Evolutionary conservation across 53 echinoderm and acorn worm genomes (phyloP).

Genomic region (Hippasteria phrygiana): DNA sequence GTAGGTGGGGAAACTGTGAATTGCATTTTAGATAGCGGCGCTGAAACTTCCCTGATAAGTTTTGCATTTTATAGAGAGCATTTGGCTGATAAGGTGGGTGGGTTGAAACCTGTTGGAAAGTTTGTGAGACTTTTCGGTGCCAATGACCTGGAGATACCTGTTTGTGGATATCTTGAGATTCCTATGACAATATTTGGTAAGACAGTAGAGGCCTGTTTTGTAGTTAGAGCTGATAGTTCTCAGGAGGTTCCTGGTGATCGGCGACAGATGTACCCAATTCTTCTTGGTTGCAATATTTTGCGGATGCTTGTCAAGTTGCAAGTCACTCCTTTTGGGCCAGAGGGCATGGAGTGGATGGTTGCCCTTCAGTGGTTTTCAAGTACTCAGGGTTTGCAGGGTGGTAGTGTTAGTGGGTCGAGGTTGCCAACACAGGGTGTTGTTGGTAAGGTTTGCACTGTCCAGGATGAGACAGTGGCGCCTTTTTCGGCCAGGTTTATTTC

Average conservation of each 20-base stretch:
- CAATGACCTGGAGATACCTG: constrained; percentile 24
- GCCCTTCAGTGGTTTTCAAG: constrained; percentile 8
- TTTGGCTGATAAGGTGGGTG: constrained; percentile 30
- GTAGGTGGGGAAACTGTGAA: constrained; percentile 3
- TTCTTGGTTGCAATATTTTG: constrained; percentile 31
- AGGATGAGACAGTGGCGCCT: neutral
- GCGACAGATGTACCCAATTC: constrained; percentile 20
- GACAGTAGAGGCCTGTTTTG: too few species aligned
- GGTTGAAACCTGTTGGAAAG: neutral
- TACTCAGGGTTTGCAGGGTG: neutral
- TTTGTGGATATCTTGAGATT: neutral
- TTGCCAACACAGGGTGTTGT: neutral
- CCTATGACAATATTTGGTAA: constrained; percentile 19
- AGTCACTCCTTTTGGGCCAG: constrained; percentile 22
- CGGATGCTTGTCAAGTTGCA: neutral
- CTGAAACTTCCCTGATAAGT: constrained; percentile 46
- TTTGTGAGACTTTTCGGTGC: neutral
- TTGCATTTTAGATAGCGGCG: constrained; percentile 51
- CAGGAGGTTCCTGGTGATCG: neutral
- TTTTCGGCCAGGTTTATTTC: constrained; percentile 12
- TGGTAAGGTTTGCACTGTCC: constrained; percentile 5
- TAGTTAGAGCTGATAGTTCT: constrained; percentile 19
- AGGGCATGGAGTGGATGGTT: constrained; percentile 3
- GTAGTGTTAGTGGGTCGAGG: neutral
- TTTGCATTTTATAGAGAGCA: neutral